Evolutionary conservation across 2,797 vertebrate species (phyloP).

Genomic region (Gambusia yucatana): DNA sequence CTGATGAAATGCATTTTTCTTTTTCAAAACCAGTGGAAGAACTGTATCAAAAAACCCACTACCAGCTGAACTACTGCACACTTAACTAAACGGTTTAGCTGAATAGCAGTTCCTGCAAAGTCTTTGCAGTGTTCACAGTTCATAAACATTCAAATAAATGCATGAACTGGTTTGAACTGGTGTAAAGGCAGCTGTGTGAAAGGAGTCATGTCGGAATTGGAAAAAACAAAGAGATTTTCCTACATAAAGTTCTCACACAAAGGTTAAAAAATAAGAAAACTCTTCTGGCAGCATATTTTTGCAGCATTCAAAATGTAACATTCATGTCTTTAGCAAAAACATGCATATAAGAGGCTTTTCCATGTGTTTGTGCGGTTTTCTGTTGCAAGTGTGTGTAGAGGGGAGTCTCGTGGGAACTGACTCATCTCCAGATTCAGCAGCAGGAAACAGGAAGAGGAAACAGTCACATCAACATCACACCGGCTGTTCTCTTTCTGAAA

Average conservation of each 20-base stretch:
- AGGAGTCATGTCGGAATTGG: not conserved
- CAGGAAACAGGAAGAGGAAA: constrained; percentile 78
- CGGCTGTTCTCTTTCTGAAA: constrained; percentile 17
- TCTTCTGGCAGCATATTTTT: not conserved
- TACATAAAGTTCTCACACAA: not conserved
- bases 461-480: constrained; percentile 40
- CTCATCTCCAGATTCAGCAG: constrained; percentile 62
- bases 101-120: not conserved
- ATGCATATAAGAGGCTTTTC: not conserved
- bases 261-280: not conserved
- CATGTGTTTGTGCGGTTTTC: constrained; percentile 13
- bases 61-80: not conserved
- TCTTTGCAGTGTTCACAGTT: not conserved
- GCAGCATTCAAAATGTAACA: constrained; percentile 35
- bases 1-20: not conserved
- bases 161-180: not conserved
- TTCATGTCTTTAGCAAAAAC: not conserved
- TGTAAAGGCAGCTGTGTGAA: not conserved
- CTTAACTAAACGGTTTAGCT: not conserved
- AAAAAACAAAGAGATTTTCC: not conserved
- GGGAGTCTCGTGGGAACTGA: constrained; percentile 44
- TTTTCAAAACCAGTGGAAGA: not conserved
- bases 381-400: constrained; percentile 1
- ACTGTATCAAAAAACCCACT: not conserved
- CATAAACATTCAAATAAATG: constrained; percentile 3